Base-by-base conservation (phyloP, 2,888 invertebrate genomes). In the Bugula neritina region DNA sequence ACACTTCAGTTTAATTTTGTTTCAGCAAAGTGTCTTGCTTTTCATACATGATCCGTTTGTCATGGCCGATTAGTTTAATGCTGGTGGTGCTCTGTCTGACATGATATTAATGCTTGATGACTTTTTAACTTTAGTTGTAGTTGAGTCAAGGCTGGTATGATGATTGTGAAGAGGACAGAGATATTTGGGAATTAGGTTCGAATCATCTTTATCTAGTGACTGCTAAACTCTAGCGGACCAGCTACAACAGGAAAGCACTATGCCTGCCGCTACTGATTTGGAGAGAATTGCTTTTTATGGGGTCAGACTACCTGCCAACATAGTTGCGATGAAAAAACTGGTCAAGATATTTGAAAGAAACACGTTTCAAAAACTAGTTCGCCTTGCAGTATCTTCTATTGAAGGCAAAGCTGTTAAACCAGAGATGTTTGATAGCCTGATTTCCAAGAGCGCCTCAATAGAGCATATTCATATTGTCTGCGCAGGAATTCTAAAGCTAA, bases 251-350 rank as follows among this genome's bases (percentile, higher is more conserved):
- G 43, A 43, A 43, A 43, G 43, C 10, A 43, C 43, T 17, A 10
- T 10, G 43, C 43, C 43, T 10, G 43, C 5, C n/a, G 17, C 43
- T 10, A 17, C 17, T 29, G 63, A 63, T 31, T 10, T 63, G 27
- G 81, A 82, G 73, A 75, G 80, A 71, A 79, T 80, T 2, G 78
- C 79, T 13, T 82, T 82, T 73, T 77, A 79, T 73, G 81, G 81
- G 13, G 76, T 74, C n/a, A 74, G 79, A 69, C 71, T 79, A 35
- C 81, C 81, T 27, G 72, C 71, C 57, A 80, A 82, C 75, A 78
- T 82, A 34, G 79, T 78, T 73, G 72, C 76, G 13, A 77, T 81
- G 75, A 71, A 76, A 21, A 81, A 81, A 75, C 77, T 76, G 13
- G 63, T 79, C 21, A 72, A 77, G 57, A 78, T 80, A 70, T 69